phyloP scores from a whole-genome alignment of 2,888 invertebrate species.

The Herminia tarsipennalis region DNA sequence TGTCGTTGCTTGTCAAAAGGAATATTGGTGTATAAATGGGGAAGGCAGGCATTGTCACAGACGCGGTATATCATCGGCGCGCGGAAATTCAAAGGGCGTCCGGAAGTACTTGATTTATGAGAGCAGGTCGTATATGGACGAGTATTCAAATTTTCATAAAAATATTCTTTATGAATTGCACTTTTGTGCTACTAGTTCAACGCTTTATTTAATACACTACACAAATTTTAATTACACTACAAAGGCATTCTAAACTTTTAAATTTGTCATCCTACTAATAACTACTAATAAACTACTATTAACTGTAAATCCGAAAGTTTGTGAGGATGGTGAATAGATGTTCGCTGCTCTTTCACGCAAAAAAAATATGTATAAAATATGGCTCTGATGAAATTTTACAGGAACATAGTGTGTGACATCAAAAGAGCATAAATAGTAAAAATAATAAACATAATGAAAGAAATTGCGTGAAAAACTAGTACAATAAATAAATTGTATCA shows the following conservation, averaged over 20 bases:
- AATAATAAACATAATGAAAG: no score
- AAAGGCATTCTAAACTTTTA: neutral
- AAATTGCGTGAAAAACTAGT: no score
- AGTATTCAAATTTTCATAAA: slow-evolving; percentile 80
- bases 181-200: slow-evolving; percentile 38
- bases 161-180: slow-evolving; percentile 70
- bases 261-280: neutral
- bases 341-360: no score
- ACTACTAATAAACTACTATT: no score
- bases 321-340: no score
- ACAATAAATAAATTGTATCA: no score
- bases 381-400: no score
- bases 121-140: slow-evolving; percentile 68
- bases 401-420: no score
- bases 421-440: no score
- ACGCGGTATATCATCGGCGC: slow-evolving; percentile 74
- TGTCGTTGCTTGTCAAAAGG: slow-evolving; percentile 66
- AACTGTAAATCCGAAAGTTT: no score
- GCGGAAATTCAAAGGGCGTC: slow-evolving; percentile 78
- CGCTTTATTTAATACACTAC: slow-evolving; percentile 27
- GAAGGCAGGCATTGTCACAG: slow-evolving; percentile 75
- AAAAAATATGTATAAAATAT: no score
- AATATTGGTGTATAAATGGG: slow-evolving; percentile 73
- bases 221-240: neutral
- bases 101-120: slow-evolving; percentile 82